A percentile compares a stretch with the other conserved stretches of the same genome.
phyloP scores from a whole-genome alignment of 1,140 invertebrate species.

The Drosophila varians region DNA sequence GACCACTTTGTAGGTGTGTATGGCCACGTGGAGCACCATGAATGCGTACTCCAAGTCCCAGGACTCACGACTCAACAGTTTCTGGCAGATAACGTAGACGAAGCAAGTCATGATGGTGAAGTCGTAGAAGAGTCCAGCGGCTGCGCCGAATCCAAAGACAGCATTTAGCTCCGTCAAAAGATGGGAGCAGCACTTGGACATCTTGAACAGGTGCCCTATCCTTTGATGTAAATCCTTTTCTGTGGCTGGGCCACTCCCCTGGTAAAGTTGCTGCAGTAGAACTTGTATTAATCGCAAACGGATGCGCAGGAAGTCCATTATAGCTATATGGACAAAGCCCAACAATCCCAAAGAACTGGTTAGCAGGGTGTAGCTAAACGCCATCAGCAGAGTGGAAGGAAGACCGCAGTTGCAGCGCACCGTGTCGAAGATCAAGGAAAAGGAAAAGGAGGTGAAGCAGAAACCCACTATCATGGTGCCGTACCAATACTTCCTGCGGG shows the following conservation, averaged over 20 bases:
- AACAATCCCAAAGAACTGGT: constrained; percentile 49
- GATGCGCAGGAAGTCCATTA: constrained; percentile 68
- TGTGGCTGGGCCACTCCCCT: not conserved
- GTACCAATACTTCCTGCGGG: constrained; percentile 54
- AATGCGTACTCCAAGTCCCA: constrained; percentile 52
- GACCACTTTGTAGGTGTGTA: constrained; percentile 66
- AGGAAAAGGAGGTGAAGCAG: constrained; percentile 28
- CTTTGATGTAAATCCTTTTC: constrained; percentile 2
- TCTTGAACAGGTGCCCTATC: constrained; percentile 41
- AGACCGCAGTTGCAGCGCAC: constrained; percentile 55
- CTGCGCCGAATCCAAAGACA: constrained; percentile 49
- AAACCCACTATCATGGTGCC: constrained; percentile 31
- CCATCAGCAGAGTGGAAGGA: constrained; percentile 53
- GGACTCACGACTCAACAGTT: constrained; percentile 37
- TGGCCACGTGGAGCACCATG: constrained; percentile 48
- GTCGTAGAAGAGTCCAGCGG: constrained; percentile 66
- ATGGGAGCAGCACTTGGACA: constrained; percentile 42
- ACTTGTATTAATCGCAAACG: constrained; percentile 58
- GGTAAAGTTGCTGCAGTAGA: constrained; percentile 44
- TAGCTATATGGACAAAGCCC: constrained; percentile 58
- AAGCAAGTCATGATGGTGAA: constrained; percentile 70
- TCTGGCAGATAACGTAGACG: constrained; percentile 67
- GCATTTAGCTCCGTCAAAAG: constrained; percentile 52
- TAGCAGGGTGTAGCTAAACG: constrained; percentile 46
- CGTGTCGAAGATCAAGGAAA: constrained; percentile 54